phyloP scores from a whole-genome alignment of 2,888 invertebrate species.

The Villa cingulata region DNA sequence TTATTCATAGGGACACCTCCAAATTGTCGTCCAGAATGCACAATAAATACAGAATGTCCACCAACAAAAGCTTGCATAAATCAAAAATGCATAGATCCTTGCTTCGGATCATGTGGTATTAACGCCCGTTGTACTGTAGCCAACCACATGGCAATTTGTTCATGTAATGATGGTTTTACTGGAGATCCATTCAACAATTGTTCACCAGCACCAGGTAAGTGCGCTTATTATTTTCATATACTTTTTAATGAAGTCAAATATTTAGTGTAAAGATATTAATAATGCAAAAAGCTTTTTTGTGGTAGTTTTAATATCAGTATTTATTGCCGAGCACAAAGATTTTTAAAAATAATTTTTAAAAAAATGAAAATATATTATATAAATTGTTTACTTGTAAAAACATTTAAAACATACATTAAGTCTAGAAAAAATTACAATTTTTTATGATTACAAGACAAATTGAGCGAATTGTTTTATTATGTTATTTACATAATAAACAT shows the following conservation, averaged over 20 bases:
- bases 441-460: too few species aligned
- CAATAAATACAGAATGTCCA: conserved; percentile 50
- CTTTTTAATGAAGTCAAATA: not conserved
- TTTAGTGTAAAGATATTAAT: not conserved
- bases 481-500: too few species aligned
- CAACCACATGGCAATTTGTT: conserved; percentile 65
- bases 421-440: too few species aligned
- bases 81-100: conserved; percentile 50
- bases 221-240: not conserved
- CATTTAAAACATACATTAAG: too few species aligned
- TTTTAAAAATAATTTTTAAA: too few species aligned
- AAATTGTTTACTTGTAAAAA: too few species aligned
- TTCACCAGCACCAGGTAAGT: conserved; percentile 38
- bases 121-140: conserved; percentile 44
- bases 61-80: conserved; percentile 49
- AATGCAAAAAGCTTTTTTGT: conserved; percentile 2
- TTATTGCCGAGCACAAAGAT: too few species aligned
- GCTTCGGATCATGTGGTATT: conserved; percentile 48
- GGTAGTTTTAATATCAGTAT: too few species aligned
- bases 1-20: conserved; percentile 51
- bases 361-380: too few species aligned
- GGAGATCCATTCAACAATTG: conserved; percentile 63
- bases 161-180: conserved; percentile 63
- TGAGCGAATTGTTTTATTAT: too few species aligned
- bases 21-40: conserved; percentile 51